phyloP scores from a whole-genome alignment of 2,113 vertebrate genomes.

The Bubo bubo region DNA sequence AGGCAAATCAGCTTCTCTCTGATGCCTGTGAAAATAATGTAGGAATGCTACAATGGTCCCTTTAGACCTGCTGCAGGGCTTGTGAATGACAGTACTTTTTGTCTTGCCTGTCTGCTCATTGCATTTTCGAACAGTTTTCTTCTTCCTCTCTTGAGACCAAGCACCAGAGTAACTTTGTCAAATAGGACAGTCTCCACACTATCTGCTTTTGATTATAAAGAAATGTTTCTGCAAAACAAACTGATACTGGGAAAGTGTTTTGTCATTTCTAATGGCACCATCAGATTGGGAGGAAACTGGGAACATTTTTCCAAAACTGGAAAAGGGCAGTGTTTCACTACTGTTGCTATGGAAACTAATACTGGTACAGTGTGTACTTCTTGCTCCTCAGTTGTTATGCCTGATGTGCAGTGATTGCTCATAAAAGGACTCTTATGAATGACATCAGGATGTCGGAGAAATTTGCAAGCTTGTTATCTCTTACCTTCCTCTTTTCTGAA shows the following conservation, averaged over 20 bases:
- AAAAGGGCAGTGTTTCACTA: not conserved
- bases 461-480: not conserved
- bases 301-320: not conserved
- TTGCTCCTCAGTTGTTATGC: not conserved
- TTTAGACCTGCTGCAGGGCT: not conserved
- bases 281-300: not conserved
- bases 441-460: not conserved
- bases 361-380: not conserved
- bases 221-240: constrained; percentile 1
- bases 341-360: constrained; percentile 1
- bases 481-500: not conserved
- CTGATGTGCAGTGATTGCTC: not conserved
- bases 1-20: not conserved
- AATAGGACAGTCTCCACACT: not conserved
- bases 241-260: not conserved
- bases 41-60: not conserved
- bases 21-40: not conserved
- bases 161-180: not conserved
- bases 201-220: not conserved
- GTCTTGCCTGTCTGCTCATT: not conserved
- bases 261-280: not conserved
- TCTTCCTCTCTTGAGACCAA: not conserved
- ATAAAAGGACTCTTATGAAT: not conserved
- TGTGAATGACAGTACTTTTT: not conserved
- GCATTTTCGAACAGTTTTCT: not conserved